phyloP scores from a whole-genome alignment of 2,113 vertebrate species.

The Tonatia bakeri region DNA sequence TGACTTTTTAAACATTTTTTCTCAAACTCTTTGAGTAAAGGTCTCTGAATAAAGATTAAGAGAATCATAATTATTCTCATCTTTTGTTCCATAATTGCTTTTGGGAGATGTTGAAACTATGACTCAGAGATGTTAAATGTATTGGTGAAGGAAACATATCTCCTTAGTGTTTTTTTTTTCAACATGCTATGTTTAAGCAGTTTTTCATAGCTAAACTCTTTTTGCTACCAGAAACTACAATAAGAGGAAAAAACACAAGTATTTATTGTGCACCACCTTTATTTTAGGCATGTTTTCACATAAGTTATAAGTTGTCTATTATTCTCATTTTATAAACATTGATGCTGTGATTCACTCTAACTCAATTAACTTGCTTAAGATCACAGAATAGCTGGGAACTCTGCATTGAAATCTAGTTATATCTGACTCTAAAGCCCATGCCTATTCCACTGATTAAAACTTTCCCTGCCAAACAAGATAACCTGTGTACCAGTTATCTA shows the following conservation, averaged over 20 bases:
- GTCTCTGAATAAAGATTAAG: neutral
- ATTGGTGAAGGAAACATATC: neutral
- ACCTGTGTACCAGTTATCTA: neutral
- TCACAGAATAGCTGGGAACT: neutral
- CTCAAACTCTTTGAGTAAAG: constrained; percentile 4
- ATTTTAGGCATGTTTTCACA: neutral
- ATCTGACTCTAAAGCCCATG: neutral
- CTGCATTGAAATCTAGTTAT: neutral
- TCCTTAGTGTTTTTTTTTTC: neutral
- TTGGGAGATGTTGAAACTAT: neutral
- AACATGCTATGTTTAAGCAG: neutral
- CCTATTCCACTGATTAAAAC: neutral
- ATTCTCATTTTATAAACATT: neutral
- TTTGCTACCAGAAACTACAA: neutral
- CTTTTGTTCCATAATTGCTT: neutral
- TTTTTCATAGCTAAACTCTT: neutral
- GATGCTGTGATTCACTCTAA: neutral
- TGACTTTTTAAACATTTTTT: neutral
- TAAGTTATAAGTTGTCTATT: neutral
- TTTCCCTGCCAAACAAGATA: neutral
- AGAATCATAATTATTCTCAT: constrained; percentile 21
- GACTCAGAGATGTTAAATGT: neutral
- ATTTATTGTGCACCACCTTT: neutral
- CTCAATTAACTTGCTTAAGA: neutral
- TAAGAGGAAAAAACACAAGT: neutral